These are phyloP conservation scores for Anniella stebbinsi DNA, from an alignment of 2,797 vertebrate species.

Conservation along the genomic window DNA sequence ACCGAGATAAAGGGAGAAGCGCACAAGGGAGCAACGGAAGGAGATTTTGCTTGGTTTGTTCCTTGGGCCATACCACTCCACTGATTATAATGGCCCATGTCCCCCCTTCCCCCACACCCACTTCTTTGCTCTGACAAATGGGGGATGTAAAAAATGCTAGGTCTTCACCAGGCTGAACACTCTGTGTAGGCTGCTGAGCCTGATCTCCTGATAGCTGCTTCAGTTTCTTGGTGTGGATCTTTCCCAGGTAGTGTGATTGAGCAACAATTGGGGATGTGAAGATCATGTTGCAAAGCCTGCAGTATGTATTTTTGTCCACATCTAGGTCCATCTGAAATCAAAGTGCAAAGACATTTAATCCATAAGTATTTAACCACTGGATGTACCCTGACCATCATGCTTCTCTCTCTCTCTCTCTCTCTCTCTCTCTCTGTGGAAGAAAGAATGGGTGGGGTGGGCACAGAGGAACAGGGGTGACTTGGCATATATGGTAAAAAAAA, in stretches of 20 bases:
- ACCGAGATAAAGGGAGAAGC: no score
- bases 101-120: not conserved
- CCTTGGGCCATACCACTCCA: not conserved
- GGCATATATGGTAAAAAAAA: not conserved
- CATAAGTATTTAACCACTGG: slow-evolving; percentile 17
- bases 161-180: slow-evolving; percentile 69
- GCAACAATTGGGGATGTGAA: slow-evolving; percentile 84
- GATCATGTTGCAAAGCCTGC: slow-evolving; percentile 86
- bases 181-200: slow-evolving; percentile 43
- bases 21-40: not conserved
- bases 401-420: not conserved
- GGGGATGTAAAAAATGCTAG: not conserved
- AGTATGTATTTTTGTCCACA: slow-evolving; percentile 81
- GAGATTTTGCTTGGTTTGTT: not conserved
- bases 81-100: not conserved
- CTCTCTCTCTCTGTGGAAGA: not conserved
- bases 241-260: slow-evolving; percentile 86
- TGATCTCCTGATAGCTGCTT: slow-evolving; percentile 74
- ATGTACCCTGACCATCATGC: not conserved
- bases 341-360: slow-evolving; percentile 43
- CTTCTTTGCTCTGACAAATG: not conserved
- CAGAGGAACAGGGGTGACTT: not conserved
- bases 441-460: not conserved
- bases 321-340: slow-evolving; percentile 73
- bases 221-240: slow-evolving; percentile 84